Percentiles rank a stretch among this genome's conserved stretches.
Conservation (phyloP, 2,113 vertebrate species). For the Stictonetta naevosa region DNA sequence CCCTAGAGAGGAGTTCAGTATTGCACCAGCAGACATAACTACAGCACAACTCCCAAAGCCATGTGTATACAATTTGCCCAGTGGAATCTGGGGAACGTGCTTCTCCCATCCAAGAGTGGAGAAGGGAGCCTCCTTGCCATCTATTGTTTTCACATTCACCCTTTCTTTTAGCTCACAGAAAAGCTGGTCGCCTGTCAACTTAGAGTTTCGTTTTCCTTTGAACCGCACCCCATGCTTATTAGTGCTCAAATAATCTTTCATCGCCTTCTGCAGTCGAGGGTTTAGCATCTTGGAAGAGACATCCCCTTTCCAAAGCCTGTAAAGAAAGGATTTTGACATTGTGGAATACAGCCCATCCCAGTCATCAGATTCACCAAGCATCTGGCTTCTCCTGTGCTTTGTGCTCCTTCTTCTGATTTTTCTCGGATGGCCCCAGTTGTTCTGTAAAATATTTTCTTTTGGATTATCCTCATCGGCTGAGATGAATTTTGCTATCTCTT, state of each 20-base stretch:
- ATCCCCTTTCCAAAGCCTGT: constrained; percentile 88
- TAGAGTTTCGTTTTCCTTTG: constrained; percentile 73
- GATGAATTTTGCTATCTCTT: constrained; percentile 48
- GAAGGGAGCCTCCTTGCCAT: constrained; percentile 92
- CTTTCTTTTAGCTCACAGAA: constrained; percentile 88
- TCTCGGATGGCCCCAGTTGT: constrained; percentile 41
- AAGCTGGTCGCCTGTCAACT: constrained; percentile 79
- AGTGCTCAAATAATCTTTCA: constrained; percentile 88
- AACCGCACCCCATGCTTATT: constrained; percentile 93
- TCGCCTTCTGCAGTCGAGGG: constrained; percentile 91
- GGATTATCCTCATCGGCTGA: neutral
- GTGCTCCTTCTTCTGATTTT: constrained; percentile 54
- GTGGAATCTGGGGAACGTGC: constrained; percentile 83
- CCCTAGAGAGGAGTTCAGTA: constrained; percentile 92
- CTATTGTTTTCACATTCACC: constrained; percentile 84
- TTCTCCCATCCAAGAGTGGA: constrained; percentile 87
- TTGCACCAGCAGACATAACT: constrained; percentile 95
- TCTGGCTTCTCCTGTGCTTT: neutral
- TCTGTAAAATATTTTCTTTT: constrained; percentile 24
- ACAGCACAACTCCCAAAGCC: constrained; percentile 90
- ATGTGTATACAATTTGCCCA: constrained; percentile 78
- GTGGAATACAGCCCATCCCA: constrained; percentile 84
- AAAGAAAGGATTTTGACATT: constrained; percentile 87
- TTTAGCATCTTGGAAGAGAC: constrained; percentile 89
- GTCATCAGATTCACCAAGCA: constrained; percentile 72